Percentiles rank a stretch among this genome's conserved stretches.
These are phyloP conservation scores for Acleris emargana DNA, from an alignment of 2,888 invertebrate species.

Conservation along the genomic window DNA sequence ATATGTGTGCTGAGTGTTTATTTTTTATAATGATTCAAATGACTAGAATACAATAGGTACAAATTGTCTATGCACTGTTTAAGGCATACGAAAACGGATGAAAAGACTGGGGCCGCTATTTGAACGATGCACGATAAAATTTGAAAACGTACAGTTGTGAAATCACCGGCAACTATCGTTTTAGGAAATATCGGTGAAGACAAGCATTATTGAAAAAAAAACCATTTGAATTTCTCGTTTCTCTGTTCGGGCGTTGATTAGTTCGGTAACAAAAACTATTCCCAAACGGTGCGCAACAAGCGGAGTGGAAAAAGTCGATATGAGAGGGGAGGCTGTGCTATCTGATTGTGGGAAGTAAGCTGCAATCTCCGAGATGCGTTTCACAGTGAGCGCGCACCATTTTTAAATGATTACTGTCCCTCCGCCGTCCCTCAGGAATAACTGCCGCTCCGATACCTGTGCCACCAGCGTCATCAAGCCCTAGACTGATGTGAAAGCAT, in stretches of 20 bases:
- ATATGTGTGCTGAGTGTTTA: too few relatives aligned
- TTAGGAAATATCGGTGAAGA: slow-evolving; percentile 22
- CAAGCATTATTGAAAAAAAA: slow-evolving; percentile 30
- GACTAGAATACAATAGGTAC: too few relatives aligned
- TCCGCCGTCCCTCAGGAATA: neutral
- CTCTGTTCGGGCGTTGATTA: slow-evolving; percentile 77
- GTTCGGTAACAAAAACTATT: slow-evolving; percentile 80
- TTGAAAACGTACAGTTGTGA: slow-evolving; percentile 6
- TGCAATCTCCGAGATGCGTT: slow-evolving; percentile 76
- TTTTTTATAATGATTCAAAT: too few relatives aligned
- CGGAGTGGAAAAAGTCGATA: slow-evolving; percentile 82
- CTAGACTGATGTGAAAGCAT: too few relatives aligned
- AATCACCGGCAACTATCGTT: slow-evolving; percentile 27
- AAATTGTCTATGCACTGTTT: too few relatives aligned
- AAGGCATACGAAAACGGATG: too few relatives aligned
- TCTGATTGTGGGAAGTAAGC: slow-evolving; percentile 76
- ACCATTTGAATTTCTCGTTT: slow-evolving; percentile 44
- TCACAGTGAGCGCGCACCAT: slow-evolving; percentile 69
- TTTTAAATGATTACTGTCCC: slow-evolving; percentile 69
- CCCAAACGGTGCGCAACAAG: slow-evolving; percentile 73
- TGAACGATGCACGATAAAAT: neutral
- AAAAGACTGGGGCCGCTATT: neutral
- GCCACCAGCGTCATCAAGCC: neutral
- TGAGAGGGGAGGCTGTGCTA: slow-evolving; percentile 62
- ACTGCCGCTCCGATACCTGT: slow-evolving; percentile 1